Percentiles rank a stretch among this genome's conserved stretches.
These are phyloP conservation scores for Hemibagrus wyckioides DNA, from an alignment of 2,113 vertebrate species.

Conservation along the genomic window DNA sequence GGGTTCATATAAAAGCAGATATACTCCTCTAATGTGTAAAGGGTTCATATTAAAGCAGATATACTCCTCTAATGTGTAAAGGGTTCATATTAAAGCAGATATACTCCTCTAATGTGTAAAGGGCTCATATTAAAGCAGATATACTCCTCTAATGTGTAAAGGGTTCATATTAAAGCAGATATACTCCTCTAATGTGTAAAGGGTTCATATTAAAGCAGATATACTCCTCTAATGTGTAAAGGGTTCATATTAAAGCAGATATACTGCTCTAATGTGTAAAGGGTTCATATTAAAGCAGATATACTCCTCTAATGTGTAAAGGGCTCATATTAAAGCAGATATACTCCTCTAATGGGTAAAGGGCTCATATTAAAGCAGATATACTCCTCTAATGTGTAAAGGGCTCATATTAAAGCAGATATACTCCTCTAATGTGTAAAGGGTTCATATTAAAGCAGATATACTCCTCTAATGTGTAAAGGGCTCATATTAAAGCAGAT, in stretches of 20 bases:
- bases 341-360: background rate
- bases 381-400: no score
- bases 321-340: background rate
- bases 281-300: no score
- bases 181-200: background rate
- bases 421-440: background rate
- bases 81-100: background rate
- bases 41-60: no score
- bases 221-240: no score
- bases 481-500: background rate
- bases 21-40: background rate
- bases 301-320: no score
- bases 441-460: no score
- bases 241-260: background rate
- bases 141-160: no score
- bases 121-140: no score
- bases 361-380: no score
- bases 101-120: background rate
- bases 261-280: background rate
- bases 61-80: no score
- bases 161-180: background rate
- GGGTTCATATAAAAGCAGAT: background rate
- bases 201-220: no score
- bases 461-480: no score
- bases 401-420: background rate